A percentile compares a stretch with the other conserved stretches of the same genome.
phyloP scores from a whole-genome alignment of 1,140 invertebrate species.

The Mamestra configurata region DNA sequence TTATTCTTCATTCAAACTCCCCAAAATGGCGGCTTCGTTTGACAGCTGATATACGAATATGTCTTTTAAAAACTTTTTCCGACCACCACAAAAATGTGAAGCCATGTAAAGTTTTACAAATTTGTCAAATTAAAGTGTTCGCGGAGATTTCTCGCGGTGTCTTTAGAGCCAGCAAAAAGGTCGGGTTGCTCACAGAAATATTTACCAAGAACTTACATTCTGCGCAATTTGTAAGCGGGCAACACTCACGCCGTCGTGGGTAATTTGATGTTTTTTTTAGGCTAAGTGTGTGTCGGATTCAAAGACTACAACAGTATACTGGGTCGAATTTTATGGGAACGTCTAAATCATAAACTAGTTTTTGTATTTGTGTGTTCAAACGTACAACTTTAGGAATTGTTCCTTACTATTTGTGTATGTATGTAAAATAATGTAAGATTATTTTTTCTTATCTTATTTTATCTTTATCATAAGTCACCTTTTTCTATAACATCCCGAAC shows the following conservation, averaged over 20 bases:
- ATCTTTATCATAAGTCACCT: too few relatives aligned
- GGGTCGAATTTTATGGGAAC: neutral
- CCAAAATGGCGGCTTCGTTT: neutral
- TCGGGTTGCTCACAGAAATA: slow-evolving; percentile 24
- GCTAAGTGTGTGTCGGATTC: neutral
- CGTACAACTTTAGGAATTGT: too few relatives aligned
- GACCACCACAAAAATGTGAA: slow-evolving; percentile 3
- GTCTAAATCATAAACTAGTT: neutral
- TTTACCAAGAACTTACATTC: slow-evolving; percentile 41
- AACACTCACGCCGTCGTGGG: slow-evolving; percentile 11
- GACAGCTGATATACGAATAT: neutral
- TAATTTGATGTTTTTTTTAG: slow-evolving; percentile 18
- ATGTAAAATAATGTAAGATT: too few relatives aligned
- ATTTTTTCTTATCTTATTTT: too few relatives aligned
- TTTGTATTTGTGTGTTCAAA: too few relatives aligned
- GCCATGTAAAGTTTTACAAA: slow-evolving; percentile 29
- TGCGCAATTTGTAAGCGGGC: slow-evolving; percentile 38
- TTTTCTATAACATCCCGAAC: too few relatives aligned
- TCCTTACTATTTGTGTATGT: too few relatives aligned
- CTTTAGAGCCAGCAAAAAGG: slow-evolving; percentile 12
- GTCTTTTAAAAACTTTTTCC: slow-evolving; percentile 4
- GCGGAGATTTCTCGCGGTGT: slow-evolving; percentile 18
- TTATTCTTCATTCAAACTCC: neutral
- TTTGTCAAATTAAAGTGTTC: slow-evolving; percentile 41
- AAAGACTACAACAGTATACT: too few relatives aligned